A percentile compares a stretch with the other conserved stretches of the same genome.
Evolutionary conservation across 2,888 invertebrate genomes (phyloP).

Genomic region (Esperia sulphurella): DNA sequence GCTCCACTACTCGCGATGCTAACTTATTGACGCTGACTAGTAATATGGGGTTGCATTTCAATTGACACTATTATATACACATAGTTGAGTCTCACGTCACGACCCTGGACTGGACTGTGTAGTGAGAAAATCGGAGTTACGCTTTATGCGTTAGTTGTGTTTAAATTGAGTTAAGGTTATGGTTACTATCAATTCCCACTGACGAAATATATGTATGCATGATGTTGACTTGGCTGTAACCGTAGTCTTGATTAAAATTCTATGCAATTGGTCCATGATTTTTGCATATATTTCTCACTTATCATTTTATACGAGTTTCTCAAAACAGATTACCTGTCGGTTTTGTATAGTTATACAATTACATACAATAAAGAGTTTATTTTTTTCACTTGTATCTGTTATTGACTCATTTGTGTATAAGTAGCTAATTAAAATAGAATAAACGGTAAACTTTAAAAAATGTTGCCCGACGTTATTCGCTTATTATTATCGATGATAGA

Average conservation of each 20-base stretch:
- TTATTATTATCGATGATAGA: slow-evolving; percentile 7
- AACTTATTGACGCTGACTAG: slow-evolving; percentile 45
- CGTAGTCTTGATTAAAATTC: slow-evolving; percentile 26
- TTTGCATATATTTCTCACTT: slow-evolving; percentile 10
- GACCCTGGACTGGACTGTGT: slow-evolving; percentile 15
- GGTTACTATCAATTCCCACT: slow-evolving; percentile 16
- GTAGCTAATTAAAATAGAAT: slow-evolving; percentile 24
- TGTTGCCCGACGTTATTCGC: slow-evolving; percentile 16
- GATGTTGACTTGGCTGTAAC: slow-evolving; percentile 19
- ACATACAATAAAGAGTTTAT: slow-evolving; percentile 9
- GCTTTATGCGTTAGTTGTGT: neutral
- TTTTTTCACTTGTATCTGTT: slow-evolving; percentile 20
- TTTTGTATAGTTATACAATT: slow-evolving; percentile 16
- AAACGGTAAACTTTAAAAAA: slow-evolving; percentile 24
- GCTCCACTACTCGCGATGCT: slow-evolving; percentile 17
- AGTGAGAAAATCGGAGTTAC: slow-evolving; percentile 12
- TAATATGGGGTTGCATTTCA: slow-evolving; percentile 63
- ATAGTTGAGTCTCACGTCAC: slow-evolving; percentile 16
- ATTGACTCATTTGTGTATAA: slow-evolving; percentile 16
- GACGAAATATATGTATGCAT: too few relatives aligned
- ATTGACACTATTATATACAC: slow-evolving; percentile 47
- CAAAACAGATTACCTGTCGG: slow-evolving; percentile 37
- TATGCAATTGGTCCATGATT: neutral
- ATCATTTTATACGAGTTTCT: slow-evolving; percentile 45
- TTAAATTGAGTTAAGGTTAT: neutral